A percentile compares a stretch with the other conserved stretches of the same genome.
These are phyloP conservation scores for Lamellibrachia satsuma DNA, from an alignment of 2,888 invertebrate species.

Conservation along the genomic window DNA sequence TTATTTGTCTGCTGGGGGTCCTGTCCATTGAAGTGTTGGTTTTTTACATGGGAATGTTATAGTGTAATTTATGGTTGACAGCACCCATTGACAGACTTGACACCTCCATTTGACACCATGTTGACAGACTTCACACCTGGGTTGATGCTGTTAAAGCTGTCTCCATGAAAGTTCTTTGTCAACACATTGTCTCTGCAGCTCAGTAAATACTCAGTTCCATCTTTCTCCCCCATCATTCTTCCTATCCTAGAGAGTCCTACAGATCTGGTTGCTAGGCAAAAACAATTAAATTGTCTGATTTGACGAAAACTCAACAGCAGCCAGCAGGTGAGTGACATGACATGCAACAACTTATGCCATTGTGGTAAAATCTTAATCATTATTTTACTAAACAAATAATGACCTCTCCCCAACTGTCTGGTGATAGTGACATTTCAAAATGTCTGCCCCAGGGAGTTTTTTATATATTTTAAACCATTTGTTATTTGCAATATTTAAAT, in stretches of 20 bases:
- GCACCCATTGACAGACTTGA: background rate
- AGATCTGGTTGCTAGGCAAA: background rate
- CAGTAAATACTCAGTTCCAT: background rate
- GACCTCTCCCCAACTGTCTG: too few species aligned
- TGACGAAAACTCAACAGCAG: too few species aligned
- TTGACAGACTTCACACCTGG: background rate
- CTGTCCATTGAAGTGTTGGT: background rate
- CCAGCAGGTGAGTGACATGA: too few species aligned
- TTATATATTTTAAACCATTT: too few species aligned
- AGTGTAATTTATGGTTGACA: background rate
- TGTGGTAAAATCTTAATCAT: too few species aligned
- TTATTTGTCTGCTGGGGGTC: background rate
- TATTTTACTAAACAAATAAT: too few species aligned
- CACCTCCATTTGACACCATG: background rate
- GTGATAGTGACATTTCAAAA: too few species aligned
- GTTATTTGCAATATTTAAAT: too few species aligned
- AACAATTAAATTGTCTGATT: background rate
- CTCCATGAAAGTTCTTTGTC: background rate
- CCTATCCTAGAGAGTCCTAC: background rate
- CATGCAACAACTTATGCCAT: too few species aligned
- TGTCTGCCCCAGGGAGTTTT: too few species aligned
- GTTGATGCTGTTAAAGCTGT: background rate
- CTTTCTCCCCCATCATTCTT: background rate
- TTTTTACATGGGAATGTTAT: background rate
- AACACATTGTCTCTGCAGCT: background rate